Base-by-base conservation (phyloP, 2,797 vertebrate species). In the Sebastes vulpes region DNA sequence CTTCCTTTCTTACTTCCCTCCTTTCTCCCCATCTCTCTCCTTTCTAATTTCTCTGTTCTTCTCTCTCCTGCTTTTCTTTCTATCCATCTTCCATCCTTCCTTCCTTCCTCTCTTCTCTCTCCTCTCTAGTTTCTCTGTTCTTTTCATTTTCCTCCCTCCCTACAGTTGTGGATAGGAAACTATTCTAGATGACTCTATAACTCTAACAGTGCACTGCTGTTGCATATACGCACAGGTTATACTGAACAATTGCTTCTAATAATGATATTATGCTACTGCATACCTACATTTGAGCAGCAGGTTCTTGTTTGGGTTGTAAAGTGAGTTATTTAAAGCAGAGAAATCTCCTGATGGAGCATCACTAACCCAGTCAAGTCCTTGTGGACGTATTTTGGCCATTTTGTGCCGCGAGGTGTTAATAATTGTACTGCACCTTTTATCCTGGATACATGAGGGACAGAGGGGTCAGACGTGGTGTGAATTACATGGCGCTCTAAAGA, bases 321-420 rank as follows among this genome's bases (percentile, higher is more conserved):
- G 42, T 61, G 20, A 63, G 38, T 52, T 80, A 63, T 78, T 72
- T 79, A 59, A 68, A 85, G 50, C 18, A n/a, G 23, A 38, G 10
- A 65, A 48, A 38, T 69, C 31, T 26, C 10, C 32, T 1, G 57
- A 5, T 56, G 35, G 3, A 20, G 16, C 38, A 48, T n/a, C 46
- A 35, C 58, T 31, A 56, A 60, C 21, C 28, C 29, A 18, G 12
- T 58, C 9, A 21, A 12, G 31, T 50, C 46, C 59, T 25, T 18
- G 57, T 21, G 25, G 52, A 81, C 53, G 7, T 54, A 28, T 69
- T 79, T 61, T 59, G 35, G 28, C 67, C 10, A 25, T 50, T 54
- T 61, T 60, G 2, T 25, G 10, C 64, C 11, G 0, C 3, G 12
- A 58, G 38, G 29, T 57, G 26, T 68, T 69, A 32, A 69, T 56